Conservation (phyloP, 2,888 invertebrate species). For the Ametastegia equiseti region DNA sequence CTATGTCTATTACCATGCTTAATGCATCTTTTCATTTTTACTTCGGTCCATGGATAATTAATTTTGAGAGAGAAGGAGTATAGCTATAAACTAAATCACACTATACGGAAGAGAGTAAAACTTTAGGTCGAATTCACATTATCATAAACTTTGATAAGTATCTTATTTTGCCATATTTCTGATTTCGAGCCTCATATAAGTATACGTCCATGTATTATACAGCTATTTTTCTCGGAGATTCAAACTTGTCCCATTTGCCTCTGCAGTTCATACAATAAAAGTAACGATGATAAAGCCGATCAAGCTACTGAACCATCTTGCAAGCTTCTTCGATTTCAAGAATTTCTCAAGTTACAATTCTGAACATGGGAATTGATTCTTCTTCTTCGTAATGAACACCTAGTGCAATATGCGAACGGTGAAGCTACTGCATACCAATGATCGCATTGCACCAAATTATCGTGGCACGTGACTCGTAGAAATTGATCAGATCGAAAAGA, state of each 20-base stretch:
- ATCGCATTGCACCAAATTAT: constrained; percentile 1
- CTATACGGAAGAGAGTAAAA: too few relatives aligned
- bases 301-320: neutral
- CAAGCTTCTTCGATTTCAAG: neutral
- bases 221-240: too few relatives aligned
- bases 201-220: too few relatives aligned
- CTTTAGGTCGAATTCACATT: too few relatives aligned
- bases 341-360: neutral
- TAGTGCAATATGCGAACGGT: neutral
- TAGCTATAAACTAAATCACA: too few relatives aligned
- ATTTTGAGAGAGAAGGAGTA: too few relatives aligned
- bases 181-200: too few relatives aligned
- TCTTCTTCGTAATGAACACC: neutral
- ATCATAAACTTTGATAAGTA: too few relatives aligned
- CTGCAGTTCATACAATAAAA: neutral
- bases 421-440: neutral
- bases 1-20: too few relatives aligned
- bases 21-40: too few relatives aligned
- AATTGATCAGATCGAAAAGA: constrained; percentile 5
- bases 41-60: too few relatives aligned
- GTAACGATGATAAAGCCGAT: neutral
- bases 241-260: neutral
- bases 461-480: constrained; percentile 4
- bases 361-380: neutral
- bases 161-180: too few relatives aligned